Conservation (phyloP, 2,113 vertebrate genomes). For the Odocoileus hemionus region DNA sequence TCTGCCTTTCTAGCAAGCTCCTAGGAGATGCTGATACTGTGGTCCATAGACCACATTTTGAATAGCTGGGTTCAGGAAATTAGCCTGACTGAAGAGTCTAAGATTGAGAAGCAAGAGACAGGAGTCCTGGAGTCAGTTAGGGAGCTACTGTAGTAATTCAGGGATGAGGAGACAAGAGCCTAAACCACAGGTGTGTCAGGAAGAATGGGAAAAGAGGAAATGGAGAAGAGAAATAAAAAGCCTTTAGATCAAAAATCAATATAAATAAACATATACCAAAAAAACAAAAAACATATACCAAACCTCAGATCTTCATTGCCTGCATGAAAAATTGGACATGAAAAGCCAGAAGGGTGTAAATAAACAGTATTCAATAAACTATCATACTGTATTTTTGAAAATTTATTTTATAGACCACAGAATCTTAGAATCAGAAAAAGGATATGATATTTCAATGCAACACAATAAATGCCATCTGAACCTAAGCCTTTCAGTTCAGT, state of each 20-base stretch:
- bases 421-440: neutral
- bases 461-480: neutral
- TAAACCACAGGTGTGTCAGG: neutral
- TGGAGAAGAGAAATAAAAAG: neutral
- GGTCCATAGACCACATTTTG: neutral
- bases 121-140: neutral
- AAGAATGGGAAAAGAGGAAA: neutral
- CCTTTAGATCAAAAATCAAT: neutral
- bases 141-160: neutral
- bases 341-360: neutral
- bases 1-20: neutral
- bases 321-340: neutral
- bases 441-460: neutral
- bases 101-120: neutral
- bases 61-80: neutral
- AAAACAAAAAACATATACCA: neutral
- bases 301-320: neutral
- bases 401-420: neutral
- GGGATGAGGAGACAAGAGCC: neutral
- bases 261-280: neutral
- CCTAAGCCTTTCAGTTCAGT: neutral
- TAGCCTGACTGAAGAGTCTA: neutral
- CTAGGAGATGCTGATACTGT: neutral
- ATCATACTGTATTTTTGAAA: neutral
- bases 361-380: neutral